Evolutionary conservation across 2,797 vertebrate species (phyloP).

Genomic region (Notolepis coatsorum): DNA sequence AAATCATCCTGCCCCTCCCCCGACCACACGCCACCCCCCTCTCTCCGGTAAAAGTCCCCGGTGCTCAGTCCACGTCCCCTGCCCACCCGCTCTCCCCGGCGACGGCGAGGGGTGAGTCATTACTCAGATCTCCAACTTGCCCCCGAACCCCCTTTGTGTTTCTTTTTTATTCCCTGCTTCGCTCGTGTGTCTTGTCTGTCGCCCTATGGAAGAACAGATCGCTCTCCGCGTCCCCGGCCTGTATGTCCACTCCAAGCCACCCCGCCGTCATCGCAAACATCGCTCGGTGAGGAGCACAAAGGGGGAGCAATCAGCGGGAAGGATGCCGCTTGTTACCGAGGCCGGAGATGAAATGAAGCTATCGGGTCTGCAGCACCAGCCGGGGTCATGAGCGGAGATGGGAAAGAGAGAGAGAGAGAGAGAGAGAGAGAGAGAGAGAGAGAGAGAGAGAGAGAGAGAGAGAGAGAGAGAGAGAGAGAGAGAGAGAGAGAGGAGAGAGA

Average conservation of each 20-base stretch:
- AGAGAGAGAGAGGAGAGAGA: too few relatives aligned
- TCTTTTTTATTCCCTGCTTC: conserved; percentile 60
- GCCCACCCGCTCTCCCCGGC: conserved; percentile 33
- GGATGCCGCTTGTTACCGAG: conserved; percentile 73
- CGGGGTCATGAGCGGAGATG: conserved; percentile 67
- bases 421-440: neutral
- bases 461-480: too few relatives aligned
- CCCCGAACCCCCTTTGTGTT: conserved; percentile 65
- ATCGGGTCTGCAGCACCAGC: conserved; percentile 76
- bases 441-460: neutral
- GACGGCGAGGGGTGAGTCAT: conserved; percentile 72
- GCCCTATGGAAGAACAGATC: conserved; percentile 55
- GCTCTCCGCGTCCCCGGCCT: conserved; percentile 56
- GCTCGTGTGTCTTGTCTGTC: conserved; percentile 69
- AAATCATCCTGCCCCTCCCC: conserved; percentile 62
- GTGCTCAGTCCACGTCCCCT: conserved; percentile 55
- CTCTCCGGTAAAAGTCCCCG: conserved; percentile 48
- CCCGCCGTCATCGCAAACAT: conserved; percentile 37
- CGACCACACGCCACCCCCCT: conserved; percentile 53
- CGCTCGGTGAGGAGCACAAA: conserved; percentile 51
- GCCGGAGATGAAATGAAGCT: conserved; percentile 78
- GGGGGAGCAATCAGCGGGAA: conserved; percentile 56
- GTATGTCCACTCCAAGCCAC: conserved; percentile 28
- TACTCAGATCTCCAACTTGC: conserved; percentile 76
- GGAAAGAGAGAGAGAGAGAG: conserved; percentile 25